These are phyloP conservation scores for Urocitellus parryii DNA, from an alignment of 2,113 vertebrate species.

Conservation along the genomic window DNA sequence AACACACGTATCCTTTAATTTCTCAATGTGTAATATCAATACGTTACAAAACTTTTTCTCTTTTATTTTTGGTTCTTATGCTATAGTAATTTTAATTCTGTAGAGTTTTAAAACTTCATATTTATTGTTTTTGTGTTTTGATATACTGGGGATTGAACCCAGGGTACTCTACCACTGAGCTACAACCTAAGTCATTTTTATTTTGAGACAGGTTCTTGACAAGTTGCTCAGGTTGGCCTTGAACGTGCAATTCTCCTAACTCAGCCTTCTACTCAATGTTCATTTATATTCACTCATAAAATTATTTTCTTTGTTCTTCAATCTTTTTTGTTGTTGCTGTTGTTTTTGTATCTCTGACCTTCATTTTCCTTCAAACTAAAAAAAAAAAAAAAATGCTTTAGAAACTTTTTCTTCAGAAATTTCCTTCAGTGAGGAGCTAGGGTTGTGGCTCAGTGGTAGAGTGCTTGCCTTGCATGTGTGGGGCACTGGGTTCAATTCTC, in stretches of 20 bases:
- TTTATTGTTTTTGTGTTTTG: background rate
- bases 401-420: background rate
- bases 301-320: background rate
- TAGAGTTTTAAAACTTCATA: background rate
- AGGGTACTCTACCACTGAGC: no score
- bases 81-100: background rate
- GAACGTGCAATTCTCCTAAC: no score
- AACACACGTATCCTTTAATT: slow-evolving; percentile 16
- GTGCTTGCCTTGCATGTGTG: no score
- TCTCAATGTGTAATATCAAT: background rate
- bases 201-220: no score
- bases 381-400: slow-evolving; percentile 15
- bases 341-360: background rate
- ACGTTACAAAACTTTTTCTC: background rate
- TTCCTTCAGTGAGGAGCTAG: no score
- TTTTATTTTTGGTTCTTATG: background rate
- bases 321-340: no score
- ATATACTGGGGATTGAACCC: no score
- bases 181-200: no score
- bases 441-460: no score
- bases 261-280: background rate
- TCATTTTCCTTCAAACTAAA: background rate
- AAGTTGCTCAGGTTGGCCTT: no score
- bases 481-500: no score
- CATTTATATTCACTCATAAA: background rate